Conservation (phyloP, 2,797 vertebrate species). For the Protonibea diacanthus region DNA sequence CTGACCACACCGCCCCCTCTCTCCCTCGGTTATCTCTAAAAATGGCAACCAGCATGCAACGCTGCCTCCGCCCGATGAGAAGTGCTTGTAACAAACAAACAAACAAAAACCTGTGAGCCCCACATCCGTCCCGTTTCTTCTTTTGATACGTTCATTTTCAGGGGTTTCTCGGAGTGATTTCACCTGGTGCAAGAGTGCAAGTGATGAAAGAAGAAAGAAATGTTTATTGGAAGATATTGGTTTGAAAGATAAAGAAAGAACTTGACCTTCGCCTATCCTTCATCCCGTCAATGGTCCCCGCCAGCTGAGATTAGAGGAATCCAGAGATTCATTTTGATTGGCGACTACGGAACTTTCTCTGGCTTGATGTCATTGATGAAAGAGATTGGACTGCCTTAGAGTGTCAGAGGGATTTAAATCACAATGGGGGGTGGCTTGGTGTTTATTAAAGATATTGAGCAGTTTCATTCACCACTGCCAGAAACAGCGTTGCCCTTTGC, state of each 20-base stretch:
- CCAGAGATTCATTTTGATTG: conserved; percentile 64
- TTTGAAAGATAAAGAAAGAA: conserved; percentile 48
- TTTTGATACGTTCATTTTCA: conserved; percentile 55
- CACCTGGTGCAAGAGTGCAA: conserved; percentile 10
- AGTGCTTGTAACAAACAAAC: conserved; percentile 32
- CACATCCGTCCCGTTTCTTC: conserved; percentile 30
- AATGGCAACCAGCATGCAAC: conserved; percentile 72
- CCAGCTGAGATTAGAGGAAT: conserved; percentile 67
- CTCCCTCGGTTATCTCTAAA: conserved; percentile 41
- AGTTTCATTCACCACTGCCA: conserved; percentile 72
- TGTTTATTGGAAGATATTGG: conserved; percentile 26
- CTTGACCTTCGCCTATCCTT: conserved; percentile 46
- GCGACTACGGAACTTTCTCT: conserved; percentile 65
- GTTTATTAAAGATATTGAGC: conserved; percentile 52
- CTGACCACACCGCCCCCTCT: conserved; percentile 65
- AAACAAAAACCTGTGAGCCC: conserved; percentile 33
- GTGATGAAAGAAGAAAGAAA: conserved; percentile 45
- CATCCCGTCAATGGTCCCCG: conserved; percentile 27
- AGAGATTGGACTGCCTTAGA: conserved; percentile 86
- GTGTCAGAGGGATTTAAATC: conserved; percentile 81
- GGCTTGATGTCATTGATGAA: conserved; percentile 78
- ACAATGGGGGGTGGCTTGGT: conserved; percentile 56
- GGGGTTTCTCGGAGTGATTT: conserved; percentile 52
- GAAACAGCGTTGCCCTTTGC: conserved; percentile 52
- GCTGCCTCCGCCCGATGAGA: conserved; percentile 52